Evolutionary conservation across 2,797 vertebrate genomes (phyloP).

Genomic region (Etheostoma nigrum): DNA sequence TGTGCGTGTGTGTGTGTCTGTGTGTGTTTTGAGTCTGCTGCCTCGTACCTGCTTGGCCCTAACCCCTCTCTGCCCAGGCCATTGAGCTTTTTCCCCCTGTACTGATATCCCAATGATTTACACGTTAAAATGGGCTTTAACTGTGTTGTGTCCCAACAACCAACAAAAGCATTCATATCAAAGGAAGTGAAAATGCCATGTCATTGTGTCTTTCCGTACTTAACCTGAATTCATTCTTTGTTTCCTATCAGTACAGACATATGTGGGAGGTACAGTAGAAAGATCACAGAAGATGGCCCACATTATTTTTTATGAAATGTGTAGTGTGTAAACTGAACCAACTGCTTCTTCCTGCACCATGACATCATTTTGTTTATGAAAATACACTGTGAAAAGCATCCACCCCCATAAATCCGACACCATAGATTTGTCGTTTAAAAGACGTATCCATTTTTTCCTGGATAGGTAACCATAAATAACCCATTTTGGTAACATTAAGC

Average conservation of each 20-base stretch:
- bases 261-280: not conserved
- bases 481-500: not conserved
- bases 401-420: not conserved
- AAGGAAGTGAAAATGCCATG: not conserved
- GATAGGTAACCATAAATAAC: conserved; percentile 8
- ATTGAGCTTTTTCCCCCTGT: not conserved
- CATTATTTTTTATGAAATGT: not conserved
- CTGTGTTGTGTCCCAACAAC: not conserved
- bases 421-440: not conserved
- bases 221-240: too few relatives aligned
- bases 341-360: not conserved
- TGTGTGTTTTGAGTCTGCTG: conserved; percentile 23
- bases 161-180: not conserved
- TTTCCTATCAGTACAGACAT: not conserved
- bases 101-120: not conserved
- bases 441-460: not conserved
- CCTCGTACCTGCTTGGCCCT: conserved; percentile 8
- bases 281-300: not conserved
- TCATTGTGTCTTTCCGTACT: not conserved
- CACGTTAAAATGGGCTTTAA: not conserved
- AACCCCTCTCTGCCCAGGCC: conserved; percentile 9
- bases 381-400: not conserved
- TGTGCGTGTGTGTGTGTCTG: conserved; percentile 28
- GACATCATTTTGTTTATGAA: not conserved
- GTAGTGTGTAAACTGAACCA: not conserved